Percentiles rank a stretch among this genome's conserved stretches.
These are phyloP conservation scores for Ricordea florida DNA, from an alignment of 92 coral and sea anemone genomes.

Conservation along the genomic window DNA sequence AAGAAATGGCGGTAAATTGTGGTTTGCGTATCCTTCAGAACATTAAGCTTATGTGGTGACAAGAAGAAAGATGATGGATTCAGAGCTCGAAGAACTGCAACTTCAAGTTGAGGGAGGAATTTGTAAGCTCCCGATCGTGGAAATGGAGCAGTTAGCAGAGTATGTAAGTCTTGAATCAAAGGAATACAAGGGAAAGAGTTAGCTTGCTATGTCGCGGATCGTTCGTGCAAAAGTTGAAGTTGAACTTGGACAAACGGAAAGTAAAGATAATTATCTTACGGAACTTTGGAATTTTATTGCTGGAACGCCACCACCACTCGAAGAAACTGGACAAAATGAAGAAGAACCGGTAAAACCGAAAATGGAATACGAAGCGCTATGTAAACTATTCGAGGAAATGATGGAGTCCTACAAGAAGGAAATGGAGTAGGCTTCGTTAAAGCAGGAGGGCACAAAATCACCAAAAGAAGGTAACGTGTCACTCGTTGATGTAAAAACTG, in stretches of 20 bases:
- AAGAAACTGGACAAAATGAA: background rate
- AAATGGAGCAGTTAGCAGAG: conserved; percentile 21
- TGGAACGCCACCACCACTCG: conserved; percentile 5
- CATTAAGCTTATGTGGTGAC: no score
- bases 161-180: conserved; percentile 1
- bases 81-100: no score
- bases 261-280: background rate
- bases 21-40: no score
- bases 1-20: no score
- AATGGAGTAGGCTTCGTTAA: background rate
- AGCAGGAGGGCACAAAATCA: background rate
- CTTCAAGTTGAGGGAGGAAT: no score
- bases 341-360: conserved; percentile 4
- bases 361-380: background rate
- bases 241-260: background rate
- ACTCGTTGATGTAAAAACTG: conserved; percentile 21
- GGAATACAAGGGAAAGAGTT: conserved; percentile 6
- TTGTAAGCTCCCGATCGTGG: no score
- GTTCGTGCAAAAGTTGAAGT: background rate
- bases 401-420: conserved; percentile 5
- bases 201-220: background rate
- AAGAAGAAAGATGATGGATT: no score
- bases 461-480: conserved; percentile 7
- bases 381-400: conserved; percentile 8
- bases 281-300: background rate